A percentile compares a stretch with the other conserved stretches of the same genome.
phyloP scores from a whole-genome alignment of 2,797 vertebrate species.

The Lateolabrax maculatus region DNA sequence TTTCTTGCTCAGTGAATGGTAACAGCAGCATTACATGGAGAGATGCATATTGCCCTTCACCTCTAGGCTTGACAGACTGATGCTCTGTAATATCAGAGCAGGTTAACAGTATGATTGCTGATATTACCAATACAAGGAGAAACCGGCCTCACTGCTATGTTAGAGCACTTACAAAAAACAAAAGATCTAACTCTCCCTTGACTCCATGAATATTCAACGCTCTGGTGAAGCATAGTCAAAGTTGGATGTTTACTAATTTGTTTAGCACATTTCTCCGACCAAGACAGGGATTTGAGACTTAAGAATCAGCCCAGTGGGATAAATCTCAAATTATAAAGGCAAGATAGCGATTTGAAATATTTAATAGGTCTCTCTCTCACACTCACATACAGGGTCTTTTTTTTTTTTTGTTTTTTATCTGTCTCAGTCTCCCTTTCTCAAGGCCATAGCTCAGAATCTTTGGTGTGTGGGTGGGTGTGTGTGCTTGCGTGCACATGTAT shows the following conservation, averaged over 20 bases:
- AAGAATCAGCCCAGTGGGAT: slow-evolving; percentile 42
- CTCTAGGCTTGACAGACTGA: slow-evolving; percentile 40
- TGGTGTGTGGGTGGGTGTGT: background rate
- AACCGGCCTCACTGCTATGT: slow-evolving; percentile 8
- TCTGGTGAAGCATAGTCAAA: slow-evolving; percentile 40
- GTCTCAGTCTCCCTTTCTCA: slow-evolving; percentile 34
- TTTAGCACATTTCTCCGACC: slow-evolving; percentile 46
- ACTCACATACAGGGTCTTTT: slow-evolving; percentile 30
- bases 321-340: slow-evolving; percentile 61
- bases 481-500: slow-evolving; percentile 13
- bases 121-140: slow-evolving; percentile 30
- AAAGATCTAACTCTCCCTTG: slow-evolving; percentile 16
- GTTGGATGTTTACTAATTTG: slow-evolving; percentile 61
- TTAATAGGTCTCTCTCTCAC: slow-evolving; percentile 25
- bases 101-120: slow-evolving; percentile 45
- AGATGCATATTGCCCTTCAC: slow-evolving; percentile 10
- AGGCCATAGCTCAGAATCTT: slow-evolving; percentile 37
- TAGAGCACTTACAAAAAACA: slow-evolving; percentile 22
- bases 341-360: slow-evolving; percentile 60
- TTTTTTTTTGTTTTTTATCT: too few relatives aligned
- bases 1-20: slow-evolving; percentile 47
- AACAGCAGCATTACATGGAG: slow-evolving; percentile 44
- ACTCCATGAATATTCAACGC: slow-evolving; percentile 44
- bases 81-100: slow-evolving; percentile 42
- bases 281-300: slow-evolving; percentile 25